Evolutionary conservation across 2,888 invertebrate genomes (phyloP), one percentile per base, ranked within the genome.

Genomic region (Thereva nobilitata): DNA sequence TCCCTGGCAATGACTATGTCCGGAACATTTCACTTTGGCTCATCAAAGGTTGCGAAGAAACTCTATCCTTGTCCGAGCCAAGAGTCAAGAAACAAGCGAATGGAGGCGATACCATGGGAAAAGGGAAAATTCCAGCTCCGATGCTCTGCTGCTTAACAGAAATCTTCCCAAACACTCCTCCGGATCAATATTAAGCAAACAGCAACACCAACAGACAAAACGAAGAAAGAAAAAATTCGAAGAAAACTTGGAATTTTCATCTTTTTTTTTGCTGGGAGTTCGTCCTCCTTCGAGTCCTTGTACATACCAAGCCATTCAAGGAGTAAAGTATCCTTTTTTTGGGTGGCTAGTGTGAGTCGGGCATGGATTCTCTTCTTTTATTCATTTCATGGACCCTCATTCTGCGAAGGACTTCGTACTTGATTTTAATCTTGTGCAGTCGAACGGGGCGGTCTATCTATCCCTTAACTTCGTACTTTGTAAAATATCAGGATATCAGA

Each of bases 121-220:
- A 59, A 45, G 47, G 23, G 45, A 59, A 59, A 59, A 59, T 59
- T 47, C 59, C 59, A 59, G 47, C 37, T 10, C 35, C 9, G 37
- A 12, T 40, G 45, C 38, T 47, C 44, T 59, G 37, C 45, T 57
- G 37, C 45, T 57, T 8, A 57, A 57, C 8, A 37, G 57, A 59
- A 59, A 59, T 47, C 47, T 38, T 59, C 38, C 52, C 49, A 50
- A 63, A 63, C 23, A 50, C 63, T 52, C 40, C 63, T 63, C 40
- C 50, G 63, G 63, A 63, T 63, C 63, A 63, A 63, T 63, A 63
- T 49, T 52, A 63, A 63, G 50, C 50, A 63, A 49, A 63, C 63
- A 63, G 63, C 49, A 63, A 63, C 63, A 63, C 50, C 63, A 63
- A 63, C 63, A 63, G 63, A 52, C 49, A 23, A 42, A 42, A 42